phyloP scores from a whole-genome alignment of 2,113 vertebrate species.

The Phainopepla nitens region DNA sequence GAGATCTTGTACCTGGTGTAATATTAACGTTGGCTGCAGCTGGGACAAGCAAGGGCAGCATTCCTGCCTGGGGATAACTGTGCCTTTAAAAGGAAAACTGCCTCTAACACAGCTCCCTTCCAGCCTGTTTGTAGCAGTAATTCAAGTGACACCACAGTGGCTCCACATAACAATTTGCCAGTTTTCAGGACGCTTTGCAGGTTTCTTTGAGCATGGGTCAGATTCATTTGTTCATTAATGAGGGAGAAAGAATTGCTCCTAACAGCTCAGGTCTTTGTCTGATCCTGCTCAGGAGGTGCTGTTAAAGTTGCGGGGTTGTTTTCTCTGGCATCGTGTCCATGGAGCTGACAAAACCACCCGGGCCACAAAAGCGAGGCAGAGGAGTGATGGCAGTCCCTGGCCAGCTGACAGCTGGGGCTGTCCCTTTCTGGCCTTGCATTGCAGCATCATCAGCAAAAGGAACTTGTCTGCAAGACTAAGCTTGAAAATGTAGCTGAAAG shows the following conservation, averaged over 20 bases:
- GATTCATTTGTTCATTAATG: not conserved
- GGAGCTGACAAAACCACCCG: conserved; percentile 18
- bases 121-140: not conserved
- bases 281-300: not conserved
- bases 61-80: not conserved
- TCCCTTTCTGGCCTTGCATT: not conserved
- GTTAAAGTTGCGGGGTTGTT: not conserved
- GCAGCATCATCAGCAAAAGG: not conserved
- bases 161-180: not conserved
- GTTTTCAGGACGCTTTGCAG: not conserved
- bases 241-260: not conserved
- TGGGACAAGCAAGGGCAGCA: not conserved
- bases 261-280: not conserved
- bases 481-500: not conserved
- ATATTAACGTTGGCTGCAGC: not conserved
- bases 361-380: not conserved
- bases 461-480: not conserved
- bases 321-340: conserved; percentile 16
- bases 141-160: not conserved
- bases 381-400: not conserved
- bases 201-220: not conserved
- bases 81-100: not conserved
- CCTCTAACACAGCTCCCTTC: not conserved
- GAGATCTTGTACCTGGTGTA: not conserved
- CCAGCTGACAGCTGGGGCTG: not conserved